These are phyloP conservation scores for Homalodisca vitripennis DNA, from an alignment of 1,140 invertebrate species.

Conservation along the genomic window DNA sequence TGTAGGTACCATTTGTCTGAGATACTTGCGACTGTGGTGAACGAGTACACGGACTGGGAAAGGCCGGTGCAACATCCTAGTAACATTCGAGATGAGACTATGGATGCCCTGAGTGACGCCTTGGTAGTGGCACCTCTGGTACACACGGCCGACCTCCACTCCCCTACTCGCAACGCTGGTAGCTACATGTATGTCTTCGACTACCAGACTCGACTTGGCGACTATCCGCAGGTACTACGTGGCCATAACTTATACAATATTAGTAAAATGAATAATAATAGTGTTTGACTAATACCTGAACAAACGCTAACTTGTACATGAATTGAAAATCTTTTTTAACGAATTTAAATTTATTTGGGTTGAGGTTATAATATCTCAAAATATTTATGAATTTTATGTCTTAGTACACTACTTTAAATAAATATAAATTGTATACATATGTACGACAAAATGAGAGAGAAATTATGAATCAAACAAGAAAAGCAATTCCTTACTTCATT, in stretches of 20 bases:
- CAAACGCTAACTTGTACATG: not conserved
- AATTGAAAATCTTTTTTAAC: not conserved
- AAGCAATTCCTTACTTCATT: no score
- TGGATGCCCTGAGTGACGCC: slow-evolving; percentile 92
- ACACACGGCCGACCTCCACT: slow-evolving; percentile 88
- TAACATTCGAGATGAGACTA: slow-evolving; percentile 75
- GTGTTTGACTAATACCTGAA: no score
- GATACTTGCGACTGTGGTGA: slow-evolving; percentile 85
- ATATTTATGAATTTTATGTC: no score
- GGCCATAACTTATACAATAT: no score
- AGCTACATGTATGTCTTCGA: slow-evolving; percentile 92
- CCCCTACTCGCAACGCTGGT: slow-evolving; percentile 73
- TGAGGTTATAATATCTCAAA: no score
- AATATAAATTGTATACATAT: no score
- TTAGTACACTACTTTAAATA: no score
- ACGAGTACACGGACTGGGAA: slow-evolving; percentile 98
- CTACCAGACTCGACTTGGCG: slow-evolving; percentile 89
- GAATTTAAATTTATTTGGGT: no score
- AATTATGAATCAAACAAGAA: no score
- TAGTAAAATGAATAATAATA: no score
- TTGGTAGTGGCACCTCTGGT: slow-evolving; percentile 76
- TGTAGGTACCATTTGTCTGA: slow-evolving; percentile 66
- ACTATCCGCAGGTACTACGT: slow-evolving; percentile 90
- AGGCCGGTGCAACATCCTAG: slow-evolving; percentile 89
- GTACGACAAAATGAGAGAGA: no score